Conservation (phyloP, 1,140 invertebrate genomes). For the Zaprionus kolodkinae region DNA sequence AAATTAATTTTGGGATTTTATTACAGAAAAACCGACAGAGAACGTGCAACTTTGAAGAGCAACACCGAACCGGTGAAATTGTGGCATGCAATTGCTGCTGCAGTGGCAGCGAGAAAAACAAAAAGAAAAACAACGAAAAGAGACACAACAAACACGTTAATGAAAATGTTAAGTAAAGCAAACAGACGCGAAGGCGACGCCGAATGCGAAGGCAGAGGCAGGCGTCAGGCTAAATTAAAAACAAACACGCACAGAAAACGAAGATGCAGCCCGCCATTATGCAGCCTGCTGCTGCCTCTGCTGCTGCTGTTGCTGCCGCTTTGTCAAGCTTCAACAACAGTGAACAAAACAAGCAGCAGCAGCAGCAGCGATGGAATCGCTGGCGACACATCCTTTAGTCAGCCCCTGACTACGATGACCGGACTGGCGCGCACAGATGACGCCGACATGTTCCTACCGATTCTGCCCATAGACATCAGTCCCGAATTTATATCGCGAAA, state of each 20-base stretch:
- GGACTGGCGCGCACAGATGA: constrained; percentile 63
- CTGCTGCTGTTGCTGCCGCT: constrained; percentile 21
- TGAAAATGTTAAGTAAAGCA: constrained; percentile 63
- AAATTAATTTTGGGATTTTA: constrained; percentile 47
- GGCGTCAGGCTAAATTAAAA: constrained; percentile 63
- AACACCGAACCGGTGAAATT: constrained; percentile 5
- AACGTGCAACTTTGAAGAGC: constrained; percentile 31
- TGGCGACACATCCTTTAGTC: constrained; percentile 47
- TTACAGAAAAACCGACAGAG: constrained; percentile 47
- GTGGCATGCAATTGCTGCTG: constrained; percentile 58
- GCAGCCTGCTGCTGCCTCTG: constrained; percentile 29
- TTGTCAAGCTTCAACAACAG: constrained; percentile 34
- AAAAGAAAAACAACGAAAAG: constrained; percentile 12
- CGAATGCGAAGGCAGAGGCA: constrained; percentile 10
- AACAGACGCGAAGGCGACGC: constrained; percentile 18
- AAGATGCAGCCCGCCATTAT: constrained; percentile 50
- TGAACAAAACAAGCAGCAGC: constrained; percentile 7
- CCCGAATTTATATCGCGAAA: constrained; percentile 80
- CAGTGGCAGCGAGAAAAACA: constrained; percentile 12
- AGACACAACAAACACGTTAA: constrained; percentile 45
- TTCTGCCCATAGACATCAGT: constrained; percentile 72
- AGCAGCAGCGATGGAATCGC: neutral
- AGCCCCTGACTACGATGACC: constrained; percentile 68
- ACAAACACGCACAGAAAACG: constrained; percentile 73
- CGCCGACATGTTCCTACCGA: constrained; percentile 68